Base-by-base conservation (phyloP, 2,113 vertebrate genomes). In the Eurystomus gularis region DNA sequence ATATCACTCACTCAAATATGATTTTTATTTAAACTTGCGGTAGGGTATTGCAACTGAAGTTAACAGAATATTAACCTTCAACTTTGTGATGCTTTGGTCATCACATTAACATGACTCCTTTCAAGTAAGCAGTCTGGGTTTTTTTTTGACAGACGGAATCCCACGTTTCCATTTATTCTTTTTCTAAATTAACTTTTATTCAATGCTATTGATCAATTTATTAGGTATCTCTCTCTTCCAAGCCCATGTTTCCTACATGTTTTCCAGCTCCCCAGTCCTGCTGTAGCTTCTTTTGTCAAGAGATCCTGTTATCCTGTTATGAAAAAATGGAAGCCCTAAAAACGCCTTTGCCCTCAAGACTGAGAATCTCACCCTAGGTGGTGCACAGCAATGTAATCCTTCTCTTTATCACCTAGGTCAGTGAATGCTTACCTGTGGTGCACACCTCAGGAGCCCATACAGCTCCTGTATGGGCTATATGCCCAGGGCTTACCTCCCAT, bases 81-180 rank as follows among this genome's bases (percentile, higher is more conserved):
- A 29, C 7, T 73, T 80, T n/a, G 21, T 57, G 39, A 52, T 0
- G 0, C 4, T 84, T 70, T 66, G 23, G 11, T 46, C 17, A 23
- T 57, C 52, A 28, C 9, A 20, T 23, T 51, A 44, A 37, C 5
- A 5, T 17, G 9, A 4, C 17, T 88, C 14, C 24, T 82, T 90
- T 82, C 23, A 29, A 58, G 48, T 7, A 75, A 82, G 42, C 2
- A 2, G 9, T 64, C 69, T 66, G 20, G 0, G 42, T 14, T 14
- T 48, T 4, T 10, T 66, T 73, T 54, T 83, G 54, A 31, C 51
- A 88, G 37, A 61, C 44, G 6, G 24, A 83, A 93, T 64, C 33
- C 17, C 14, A 52, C 24, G 3, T 57, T 33, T 70, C 37, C 7
- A 7, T 60, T 62, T 78, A 35, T 65, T 73, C 12, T 55, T 75